These are phyloP conservation scores for Mellilla xanthometata DNA, from an alignment of 2,888 invertebrate species.

Conservation along the genomic window DNA sequence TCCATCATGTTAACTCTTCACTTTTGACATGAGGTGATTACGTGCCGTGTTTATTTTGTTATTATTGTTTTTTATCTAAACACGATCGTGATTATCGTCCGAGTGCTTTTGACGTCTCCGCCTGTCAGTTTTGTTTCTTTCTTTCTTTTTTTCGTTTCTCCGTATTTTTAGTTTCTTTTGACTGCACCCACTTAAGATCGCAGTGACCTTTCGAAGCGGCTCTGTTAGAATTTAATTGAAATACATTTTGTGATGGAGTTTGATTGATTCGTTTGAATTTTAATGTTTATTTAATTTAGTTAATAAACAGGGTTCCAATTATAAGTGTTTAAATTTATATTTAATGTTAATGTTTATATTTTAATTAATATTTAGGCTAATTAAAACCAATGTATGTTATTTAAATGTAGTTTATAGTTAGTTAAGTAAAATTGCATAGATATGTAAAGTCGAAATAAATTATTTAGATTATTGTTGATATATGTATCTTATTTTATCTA, in stretches of 20 bases:
- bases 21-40: slow-evolving; percentile 74
- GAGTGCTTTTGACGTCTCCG: slow-evolving; percentile 51
- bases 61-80: slow-evolving; percentile 78
- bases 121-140: slow-evolving; percentile 45
- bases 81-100: slow-evolving; percentile 76
- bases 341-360: too few relatives aligned
- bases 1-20: slow-evolving; percentile 29
- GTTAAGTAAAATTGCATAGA: too few relatives aligned
- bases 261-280: slow-evolving; percentile 24
- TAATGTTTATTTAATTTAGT: slow-evolving; percentile 1
- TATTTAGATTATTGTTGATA: too few relatives aligned
- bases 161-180: slow-evolving; percentile 37
- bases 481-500: too few relatives aligned
- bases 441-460: too few relatives aligned
- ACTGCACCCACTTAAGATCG: slow-evolving; percentile 43
- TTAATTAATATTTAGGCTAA: too few relatives aligned
- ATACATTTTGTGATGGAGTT: slow-evolving; percentile 30
- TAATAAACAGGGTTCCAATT: too few relatives aligned
- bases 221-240: slow-evolving; percentile 44
- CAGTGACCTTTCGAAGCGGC: slow-evolving; percentile 40
- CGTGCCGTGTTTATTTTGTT: slow-evolving; percentile 75
- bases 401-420: too few relatives aligned
- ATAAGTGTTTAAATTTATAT: too few relatives aligned
- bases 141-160: slow-evolving; percentile 30
- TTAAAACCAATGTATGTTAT: too few relatives aligned